Percentiles rank a stretch among this genome's conserved stretches.
Conservation (phyloP, 2,113 vertebrate genomes). For the Pogona vitticeps region DNA sequence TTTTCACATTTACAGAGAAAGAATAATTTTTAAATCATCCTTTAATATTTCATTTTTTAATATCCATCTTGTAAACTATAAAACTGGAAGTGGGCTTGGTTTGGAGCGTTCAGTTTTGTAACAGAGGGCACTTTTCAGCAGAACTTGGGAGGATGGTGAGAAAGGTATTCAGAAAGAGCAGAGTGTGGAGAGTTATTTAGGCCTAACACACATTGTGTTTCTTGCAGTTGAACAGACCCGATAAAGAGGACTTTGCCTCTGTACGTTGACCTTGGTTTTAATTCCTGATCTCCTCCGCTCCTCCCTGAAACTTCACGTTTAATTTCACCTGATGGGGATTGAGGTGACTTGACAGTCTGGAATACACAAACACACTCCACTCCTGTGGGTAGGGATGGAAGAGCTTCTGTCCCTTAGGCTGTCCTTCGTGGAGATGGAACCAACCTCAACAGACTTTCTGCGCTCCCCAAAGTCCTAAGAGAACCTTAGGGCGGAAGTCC, state of each 20-base stretch:
- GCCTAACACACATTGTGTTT: neutral
- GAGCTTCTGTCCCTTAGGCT: neutral
- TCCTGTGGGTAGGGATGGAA: neutral
- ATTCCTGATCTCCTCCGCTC: slow-evolving; percentile 29
- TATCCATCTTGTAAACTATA: neutral
- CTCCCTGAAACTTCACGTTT: slow-evolving; percentile 32
- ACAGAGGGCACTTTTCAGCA: neutral
- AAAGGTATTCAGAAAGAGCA: neutral
- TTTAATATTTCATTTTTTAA: neutral
- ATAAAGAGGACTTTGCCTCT: slow-evolving; percentile 16
- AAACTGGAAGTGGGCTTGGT: neutral
- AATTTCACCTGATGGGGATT: slow-evolving; percentile 30
- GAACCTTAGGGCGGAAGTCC: neutral
- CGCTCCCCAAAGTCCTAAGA: neutral
- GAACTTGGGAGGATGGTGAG: neutral
- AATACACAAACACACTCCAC: neutral
- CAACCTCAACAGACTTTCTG: neutral
- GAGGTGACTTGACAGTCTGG: slow-evolving; percentile 14
- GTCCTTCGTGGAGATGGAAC: neutral
- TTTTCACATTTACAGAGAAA: neutral
- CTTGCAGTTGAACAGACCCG: slow-evolving; percentile 36
- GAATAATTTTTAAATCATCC: neutral
- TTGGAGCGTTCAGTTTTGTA: neutral
- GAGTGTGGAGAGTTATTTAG: neutral
- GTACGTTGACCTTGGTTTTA: slow-evolving; percentile 14